Conservation (phyloP, 1,140 invertebrate genomes). For the Leptoteleia sp. region DNA sequence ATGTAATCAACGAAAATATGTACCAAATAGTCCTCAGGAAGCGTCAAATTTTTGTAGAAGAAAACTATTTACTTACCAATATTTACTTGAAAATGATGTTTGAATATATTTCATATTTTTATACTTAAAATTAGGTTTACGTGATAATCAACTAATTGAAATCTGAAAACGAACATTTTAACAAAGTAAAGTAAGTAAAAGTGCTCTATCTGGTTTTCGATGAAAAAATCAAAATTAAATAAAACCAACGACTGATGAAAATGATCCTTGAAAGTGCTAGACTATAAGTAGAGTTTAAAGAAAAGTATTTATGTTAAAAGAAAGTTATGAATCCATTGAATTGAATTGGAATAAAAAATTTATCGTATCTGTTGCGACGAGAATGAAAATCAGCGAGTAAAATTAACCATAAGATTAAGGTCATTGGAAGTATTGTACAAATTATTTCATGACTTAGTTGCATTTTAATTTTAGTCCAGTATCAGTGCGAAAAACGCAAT, state of each 20-base stretch:
- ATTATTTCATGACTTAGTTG: slow-evolving; percentile 48
- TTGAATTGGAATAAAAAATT: slow-evolving; percentile 42
- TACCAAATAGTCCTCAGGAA: slow-evolving; percentile 36
- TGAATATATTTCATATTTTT: slow-evolving; percentile 49
- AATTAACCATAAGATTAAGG: slow-evolving; percentile 18
- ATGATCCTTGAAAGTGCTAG: slow-evolving; percentile 48
- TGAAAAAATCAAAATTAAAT: slow-evolving; percentile 32
- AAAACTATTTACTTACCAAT: slow-evolving; percentile 33
- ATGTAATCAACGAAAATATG: slow-evolving; percentile 3
- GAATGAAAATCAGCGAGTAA: slow-evolving; percentile 20
- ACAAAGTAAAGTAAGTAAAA: neutral
- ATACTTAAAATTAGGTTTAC: slow-evolving; percentile 39
- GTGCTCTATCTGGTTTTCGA: neutral
- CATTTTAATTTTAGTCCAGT: slow-evolving; percentile 20
- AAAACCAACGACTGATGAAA: slow-evolving; percentile 23
- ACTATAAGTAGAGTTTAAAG: slow-evolving; percentile 24
- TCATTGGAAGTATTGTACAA: slow-evolving; percentile 46
- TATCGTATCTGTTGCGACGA: slow-evolving; percentile 47
- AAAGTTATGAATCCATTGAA: slow-evolving; percentile 30
- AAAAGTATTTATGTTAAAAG: slow-evolving; percentile 36
- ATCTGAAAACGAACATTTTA: slow-evolving; percentile 5
- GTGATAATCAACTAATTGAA: slow-evolving; percentile 6
- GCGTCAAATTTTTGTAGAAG: slow-evolving; percentile 19
- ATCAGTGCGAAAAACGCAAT: neutral
- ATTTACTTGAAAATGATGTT: slow-evolving; percentile 22